A percentile compares a stretch with the other conserved stretches of the same genome.
Evolutionary conservation across 2,888 invertebrate species (phyloP).

Genomic region (Cryptocephalus moraei): DNA sequence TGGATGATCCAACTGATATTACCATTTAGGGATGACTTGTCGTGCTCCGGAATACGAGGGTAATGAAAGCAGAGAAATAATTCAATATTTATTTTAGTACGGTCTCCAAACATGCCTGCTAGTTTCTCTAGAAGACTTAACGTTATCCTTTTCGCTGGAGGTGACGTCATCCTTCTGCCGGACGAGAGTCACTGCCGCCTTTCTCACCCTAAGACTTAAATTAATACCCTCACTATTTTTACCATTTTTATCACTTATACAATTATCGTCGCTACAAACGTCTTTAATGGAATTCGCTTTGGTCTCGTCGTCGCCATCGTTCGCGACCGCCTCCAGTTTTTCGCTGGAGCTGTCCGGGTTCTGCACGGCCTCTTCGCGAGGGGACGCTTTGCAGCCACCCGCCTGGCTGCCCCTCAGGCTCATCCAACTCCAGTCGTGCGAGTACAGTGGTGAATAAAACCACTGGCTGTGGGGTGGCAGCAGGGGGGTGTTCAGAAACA

Average conservation of each 20-base stretch:
- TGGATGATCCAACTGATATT: too few species aligned
- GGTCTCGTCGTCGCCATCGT: slow-evolving; percentile 20
- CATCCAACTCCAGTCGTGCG: slow-evolving; percentile 61
- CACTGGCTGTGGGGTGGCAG: slow-evolving; percentile 68
- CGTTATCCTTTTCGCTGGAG: slow-evolving; percentile 27
- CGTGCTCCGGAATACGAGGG: not conserved
- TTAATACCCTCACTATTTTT: slow-evolving; percentile 30
- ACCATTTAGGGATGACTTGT: not conserved
- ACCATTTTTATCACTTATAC: slow-evolving; percentile 9
- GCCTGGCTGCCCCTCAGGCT: slow-evolving; percentile 35
- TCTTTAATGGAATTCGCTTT: slow-evolving; percentile 7
- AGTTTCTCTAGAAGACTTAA: slow-evolving; percentile 39
- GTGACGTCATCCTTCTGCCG: slow-evolving; percentile 38
- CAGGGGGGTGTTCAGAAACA: slow-evolving; percentile 64
- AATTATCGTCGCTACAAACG: not conserved
- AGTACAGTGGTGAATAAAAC: slow-evolving; percentile 68
- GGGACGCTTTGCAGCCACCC: slow-evolving; percentile 12
- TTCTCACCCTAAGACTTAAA: slow-evolving; percentile 30
- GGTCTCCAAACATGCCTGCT: slow-evolving; percentile 72
- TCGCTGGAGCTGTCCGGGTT: slow-evolving; percentile 27
- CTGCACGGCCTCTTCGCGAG: slow-evolving; percentile 19
- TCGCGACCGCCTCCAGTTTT: slow-evolving; percentile 24
- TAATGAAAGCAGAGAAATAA: not conserved
- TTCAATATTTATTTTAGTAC: slow-evolving; percentile 40
- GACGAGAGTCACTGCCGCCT: slow-evolving; percentile 33